These are phyloP conservation scores for Montipora efflorescens DNA, from an alignment of 64 coral and sea anemone species.

Conservation along the genomic window DNA sequence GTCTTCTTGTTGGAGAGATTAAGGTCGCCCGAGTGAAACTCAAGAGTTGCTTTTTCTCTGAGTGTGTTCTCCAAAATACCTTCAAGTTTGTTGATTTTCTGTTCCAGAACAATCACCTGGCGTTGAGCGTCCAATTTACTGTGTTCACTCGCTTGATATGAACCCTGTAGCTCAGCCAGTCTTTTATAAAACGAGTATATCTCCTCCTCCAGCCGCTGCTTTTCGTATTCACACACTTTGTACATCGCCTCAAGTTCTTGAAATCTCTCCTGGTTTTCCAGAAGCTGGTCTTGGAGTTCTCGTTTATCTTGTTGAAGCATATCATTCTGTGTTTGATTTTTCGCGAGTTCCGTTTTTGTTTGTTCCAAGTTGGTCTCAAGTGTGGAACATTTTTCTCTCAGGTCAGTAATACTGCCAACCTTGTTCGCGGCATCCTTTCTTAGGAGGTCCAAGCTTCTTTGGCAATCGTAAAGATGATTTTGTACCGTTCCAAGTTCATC, in stretches of 20 bases:
- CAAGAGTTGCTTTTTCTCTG: conserved; percentile 64
- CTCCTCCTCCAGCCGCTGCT: conserved; percentile 79
- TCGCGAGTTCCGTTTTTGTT: conserved; percentile 64
- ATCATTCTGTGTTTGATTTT: conserved; percentile 79
- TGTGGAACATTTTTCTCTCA: conserved; percentile 61
- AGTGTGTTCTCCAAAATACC: conserved; percentile 68
- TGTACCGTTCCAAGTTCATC: conserved; percentile 73
- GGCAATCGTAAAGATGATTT: conserved; percentile 80
- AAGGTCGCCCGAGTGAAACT: conserved; percentile 72
- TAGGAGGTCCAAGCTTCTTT: conserved; percentile 68
- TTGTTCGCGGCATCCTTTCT: conserved; percentile 73
- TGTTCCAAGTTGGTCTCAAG: conserved; percentile 68
- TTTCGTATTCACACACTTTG: conserved; percentile 80
- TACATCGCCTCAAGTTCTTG: conserved; percentile 84
- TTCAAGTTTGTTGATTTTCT: conserved; percentile 76
- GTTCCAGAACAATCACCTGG: conserved; percentile 83
- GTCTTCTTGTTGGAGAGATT: conserved; percentile 78
- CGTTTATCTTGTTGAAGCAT: conserved; percentile 67
- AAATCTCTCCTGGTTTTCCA: conserved; percentile 72
- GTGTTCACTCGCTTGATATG: conserved; percentile 88
- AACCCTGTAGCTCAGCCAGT: conserved; percentile 85
- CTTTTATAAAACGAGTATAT: conserved; percentile 86
- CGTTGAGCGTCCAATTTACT: conserved; percentile 87
- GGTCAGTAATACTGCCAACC: conserved; percentile 52
- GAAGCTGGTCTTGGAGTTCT: conserved; percentile 82